A percentile compares a stretch with the other conserved stretches of the same genome.
phyloP scores from a whole-genome alignment of 2,797 vertebrate species.

The Hypotaenidia philippensis region DNA sequence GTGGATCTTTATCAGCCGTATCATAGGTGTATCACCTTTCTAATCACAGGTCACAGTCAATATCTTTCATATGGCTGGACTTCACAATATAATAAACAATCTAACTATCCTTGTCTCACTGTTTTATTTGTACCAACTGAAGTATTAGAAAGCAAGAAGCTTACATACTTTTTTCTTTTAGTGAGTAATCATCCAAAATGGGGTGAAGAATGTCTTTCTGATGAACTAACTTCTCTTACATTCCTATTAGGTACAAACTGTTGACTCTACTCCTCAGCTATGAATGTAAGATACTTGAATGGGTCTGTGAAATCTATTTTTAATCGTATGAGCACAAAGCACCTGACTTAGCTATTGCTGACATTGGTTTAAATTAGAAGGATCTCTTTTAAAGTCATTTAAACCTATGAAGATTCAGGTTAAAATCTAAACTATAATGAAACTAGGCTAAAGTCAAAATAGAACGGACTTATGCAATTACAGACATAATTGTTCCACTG shows the following conservation, averaged over 20 bases:
- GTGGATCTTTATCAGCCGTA: not conserved
- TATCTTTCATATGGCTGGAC: not conserved
- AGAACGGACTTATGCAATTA: constrained; percentile 30
- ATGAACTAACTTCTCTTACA: not conserved
- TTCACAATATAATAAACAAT: not conserved
- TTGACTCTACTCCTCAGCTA: constrained; percentile 11
- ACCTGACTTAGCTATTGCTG: constrained; percentile 50
- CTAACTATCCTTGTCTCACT: not conserved
- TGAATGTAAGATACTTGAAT: constrained; percentile 3
- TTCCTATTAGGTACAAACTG: not conserved
- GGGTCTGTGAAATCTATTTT: constrained; percentile 39
- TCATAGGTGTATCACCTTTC: not conserved
- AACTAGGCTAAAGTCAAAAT: constrained; percentile 50
- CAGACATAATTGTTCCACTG: constrained; percentile 10
- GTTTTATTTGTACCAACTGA: not conserved
- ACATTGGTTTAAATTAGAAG: constrained; percentile 39
- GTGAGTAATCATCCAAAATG: not conserved
- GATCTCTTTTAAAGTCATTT: constrained; percentile 53
- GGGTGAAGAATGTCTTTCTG: not conserved
- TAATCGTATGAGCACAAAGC: not conserved
- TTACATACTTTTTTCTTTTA: not conserved
- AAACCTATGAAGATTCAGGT: not conserved
- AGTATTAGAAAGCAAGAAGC: not conserved
- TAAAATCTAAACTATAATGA: constrained; percentile 41
- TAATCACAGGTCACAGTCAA: not conserved